Base-by-base conservation (phyloP, 2,797 vertebrate species). In the Sylvilagus floridanus region DNA sequence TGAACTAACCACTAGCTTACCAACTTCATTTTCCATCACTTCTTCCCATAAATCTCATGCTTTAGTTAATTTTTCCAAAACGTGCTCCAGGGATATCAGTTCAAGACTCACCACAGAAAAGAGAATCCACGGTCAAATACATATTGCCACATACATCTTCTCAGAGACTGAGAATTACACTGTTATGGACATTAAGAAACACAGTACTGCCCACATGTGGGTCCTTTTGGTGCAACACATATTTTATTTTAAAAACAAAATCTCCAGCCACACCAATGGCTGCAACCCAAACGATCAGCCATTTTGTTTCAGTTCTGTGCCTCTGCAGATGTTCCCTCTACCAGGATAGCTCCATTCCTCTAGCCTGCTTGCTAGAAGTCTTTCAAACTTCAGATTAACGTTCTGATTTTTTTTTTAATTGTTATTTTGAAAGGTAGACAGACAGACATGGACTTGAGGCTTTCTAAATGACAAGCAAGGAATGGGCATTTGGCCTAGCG, bases 241-340 rank as follows among this genome's bases (percentile, higher is more conserved):
- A 65, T 42, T 94, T 84, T 28, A 35, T 42, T 94, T 84, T 28
- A 35, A 76, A 90, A 92, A 37, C 37, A 92, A 60, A n/a, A 75
- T 13, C 17, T 47, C 24, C 54, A 21, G 35, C 21, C 78, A 84
- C 62, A 76, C 9, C 30, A 57, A 90, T 19, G 69, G 82, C 3
- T 85, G 22, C 9, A 77, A 42, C 84, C 35, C 62, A 68, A 65
- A 78, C 42, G 26, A 50, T 47, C 30, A 62, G 71, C 12, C 54
- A 54, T 47, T 65, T 10, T 71, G 69, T 37, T 32, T 35, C 47
- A 17, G 42, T 88, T 96, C 50, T 26, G 13, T 66, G n/a, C 30
- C 37, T 76, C n/a, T 68, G 57, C 35, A 16, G 28, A 66, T 6
- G 10, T 30, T 87, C 26, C 16, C 68, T 62, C 22, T 66, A 35